Base-by-base conservation (phyloP, 2,113 vertebrate species). In the Candoia aspera region DNA sequence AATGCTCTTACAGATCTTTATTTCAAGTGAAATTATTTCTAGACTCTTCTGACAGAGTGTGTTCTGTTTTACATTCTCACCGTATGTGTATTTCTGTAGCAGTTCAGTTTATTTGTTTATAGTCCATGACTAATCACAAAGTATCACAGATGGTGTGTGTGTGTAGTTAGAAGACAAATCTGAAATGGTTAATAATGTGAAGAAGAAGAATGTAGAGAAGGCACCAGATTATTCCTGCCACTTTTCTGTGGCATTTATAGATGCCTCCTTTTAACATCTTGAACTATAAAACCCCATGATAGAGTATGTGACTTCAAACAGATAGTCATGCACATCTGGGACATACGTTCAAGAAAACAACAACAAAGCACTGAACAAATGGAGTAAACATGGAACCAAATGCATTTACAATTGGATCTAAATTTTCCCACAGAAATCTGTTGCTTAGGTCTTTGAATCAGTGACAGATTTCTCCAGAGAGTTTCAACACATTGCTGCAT, bases 331-430 rank as follows among this genome's bases (percentile, higher is more conserved):
- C 55, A 88, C 91, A 84, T 88, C 91, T 92, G 91, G 68, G 57
- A 88, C 33, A 57, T 92, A 60, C 73, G 1, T 62, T 88, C 68
- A 89, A 92, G 68, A 92, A 83, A 88, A 88, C 6, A 91, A 83
- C 54, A 92, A 92, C 55, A 92, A 92, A 88, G 91, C 68, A 92
- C 12, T 89, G 86, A 88, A 88, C 64, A 92, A 92, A 92, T 92
- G 87, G 53, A 24, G 62, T 88, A 92, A 83, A 92, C 64, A 88
- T 83, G 86, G 73, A 59, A 92, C 55, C 11, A 92, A 88, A 62
- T 89, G 42, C 53, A 84, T 92, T 84, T 89, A 84, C 46, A 26
- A 37, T 89, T 17, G 49, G 57, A 13, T 15, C 46, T 84, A 64
- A 89, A 92, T 54, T 46, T 92, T 89, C 87, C 73, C 91, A 92